A percentile compares a stretch with the other conserved stretches of the same genome.
phyloP scores from a whole-genome alignment of 35 echinoderm and acorn worm species.

The Nesometra sesokonis region DNA sequence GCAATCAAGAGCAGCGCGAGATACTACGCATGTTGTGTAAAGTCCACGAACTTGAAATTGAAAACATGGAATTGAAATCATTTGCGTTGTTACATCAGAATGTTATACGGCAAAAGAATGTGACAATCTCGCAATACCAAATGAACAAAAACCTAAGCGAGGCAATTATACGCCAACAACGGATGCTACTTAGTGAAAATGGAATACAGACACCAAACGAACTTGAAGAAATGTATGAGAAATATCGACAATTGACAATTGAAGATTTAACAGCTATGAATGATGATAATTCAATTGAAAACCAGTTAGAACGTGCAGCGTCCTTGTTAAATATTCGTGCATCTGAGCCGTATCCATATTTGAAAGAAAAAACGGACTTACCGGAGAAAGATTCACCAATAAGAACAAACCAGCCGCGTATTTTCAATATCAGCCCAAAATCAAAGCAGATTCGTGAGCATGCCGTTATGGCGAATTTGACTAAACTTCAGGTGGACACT shows the following conservation, averaged over 20 bases:
- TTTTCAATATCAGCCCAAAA: conserved; percentile 85
- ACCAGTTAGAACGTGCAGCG: conserved; percentile 7
- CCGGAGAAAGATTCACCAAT: conserved; percentile 47
- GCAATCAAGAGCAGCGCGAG: conserved; percentile 87
- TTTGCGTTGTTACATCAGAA: neutral
- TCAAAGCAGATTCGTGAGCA: conserved; percentile 64
- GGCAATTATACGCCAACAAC: conserved; percentile 4
- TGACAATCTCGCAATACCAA: neutral
- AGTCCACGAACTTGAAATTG: conserved; percentile 94
- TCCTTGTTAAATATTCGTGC: conserved; percentile 43
- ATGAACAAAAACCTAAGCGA: neutral
- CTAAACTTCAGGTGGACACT: neutral
- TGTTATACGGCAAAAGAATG: neutral
- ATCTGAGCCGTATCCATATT: conserved; percentile 15
- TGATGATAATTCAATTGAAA: neutral
- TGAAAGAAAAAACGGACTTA: conserved; percentile 24
- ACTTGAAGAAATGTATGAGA: conserved; percentile 9
- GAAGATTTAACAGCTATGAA: neutral
- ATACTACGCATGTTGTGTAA: conserved; percentile 89
- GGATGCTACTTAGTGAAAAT: neutral
- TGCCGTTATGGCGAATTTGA: neutral
- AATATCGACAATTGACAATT: neutral
- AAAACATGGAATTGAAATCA: conserved; percentile 46
- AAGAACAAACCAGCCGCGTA: conserved; percentile 25
- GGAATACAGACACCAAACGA: neutral